These are phyloP conservation scores for Falco berigora DNA, from an alignment of 2,797 vertebrate species.

Conservation along the genomic window DNA sequence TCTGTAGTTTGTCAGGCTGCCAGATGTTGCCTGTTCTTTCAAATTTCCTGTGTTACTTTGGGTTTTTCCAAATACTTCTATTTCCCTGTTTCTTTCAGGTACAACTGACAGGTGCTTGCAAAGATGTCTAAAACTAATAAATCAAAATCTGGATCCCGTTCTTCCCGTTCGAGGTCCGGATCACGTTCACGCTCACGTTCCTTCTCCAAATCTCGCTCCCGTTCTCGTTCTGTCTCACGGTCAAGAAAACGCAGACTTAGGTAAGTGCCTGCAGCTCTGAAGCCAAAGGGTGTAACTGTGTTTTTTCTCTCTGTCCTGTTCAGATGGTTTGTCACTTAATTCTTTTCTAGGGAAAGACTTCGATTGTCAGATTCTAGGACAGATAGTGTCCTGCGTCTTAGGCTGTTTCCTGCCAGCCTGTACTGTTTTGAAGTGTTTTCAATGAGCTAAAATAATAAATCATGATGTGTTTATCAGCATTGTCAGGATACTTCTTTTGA, in stretches of 20 bases:
- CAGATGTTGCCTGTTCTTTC: neutral
- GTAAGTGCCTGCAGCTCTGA: slow-evolving; percentile 68
- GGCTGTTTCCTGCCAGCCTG: neutral
- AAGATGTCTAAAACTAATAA: slow-evolving; percentile 92
- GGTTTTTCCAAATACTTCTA: neutral
- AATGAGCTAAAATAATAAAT: neutral
- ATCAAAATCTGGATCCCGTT: slow-evolving; percentile 88
- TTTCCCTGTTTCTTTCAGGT: slow-evolving; percentile 34
- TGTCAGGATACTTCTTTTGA: neutral
- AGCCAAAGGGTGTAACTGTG: neutral
- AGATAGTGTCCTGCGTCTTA: neutral
- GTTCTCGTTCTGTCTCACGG: slow-evolving; percentile 87
- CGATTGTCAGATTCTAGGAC: neutral
- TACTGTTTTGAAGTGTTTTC: neutral
- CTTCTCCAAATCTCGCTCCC: slow-evolving; percentile 88
- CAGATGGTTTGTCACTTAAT: neutral
- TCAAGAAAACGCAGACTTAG: slow-evolving; percentile 90
- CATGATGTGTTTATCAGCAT: neutral
- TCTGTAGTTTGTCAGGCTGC: neutral
- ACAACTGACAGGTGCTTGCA: slow-evolving; percentile 55
- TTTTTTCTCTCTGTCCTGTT: neutral
- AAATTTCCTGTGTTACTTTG: neutral
- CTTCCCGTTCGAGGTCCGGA: slow-evolving; percentile 85
- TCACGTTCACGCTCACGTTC: slow-evolving; percentile 85
- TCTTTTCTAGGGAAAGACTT: neutral